Evolutionary conservation across 2,888 invertebrate species (phyloP).

Genomic region (Ypsolopha scabrella): DNA sequence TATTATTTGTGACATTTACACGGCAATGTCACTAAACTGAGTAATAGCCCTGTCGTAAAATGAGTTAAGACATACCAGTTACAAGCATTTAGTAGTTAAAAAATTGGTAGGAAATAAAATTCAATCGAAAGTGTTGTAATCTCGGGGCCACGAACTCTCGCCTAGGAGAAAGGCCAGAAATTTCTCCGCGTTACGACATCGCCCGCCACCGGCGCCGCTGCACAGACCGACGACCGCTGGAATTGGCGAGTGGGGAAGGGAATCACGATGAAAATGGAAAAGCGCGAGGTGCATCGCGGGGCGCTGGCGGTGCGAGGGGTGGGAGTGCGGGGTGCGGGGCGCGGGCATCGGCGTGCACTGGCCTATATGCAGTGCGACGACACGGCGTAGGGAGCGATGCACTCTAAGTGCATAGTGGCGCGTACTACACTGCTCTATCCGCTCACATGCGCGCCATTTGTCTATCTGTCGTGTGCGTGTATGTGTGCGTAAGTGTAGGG

Average conservation of each 20-base stretch:
- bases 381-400: constrained; percentile 69
- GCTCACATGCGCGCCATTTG: constrained; percentile 57
- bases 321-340: constrained; percentile 12
- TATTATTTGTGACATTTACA: neutral
- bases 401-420: constrained; percentile 59
- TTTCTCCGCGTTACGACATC: constrained; percentile 51
- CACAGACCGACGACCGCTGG: constrained; percentile 19
- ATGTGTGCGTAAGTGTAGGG: constrained; percentile 35
- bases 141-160: constrained; percentile 5
- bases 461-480: constrained; percentile 24
- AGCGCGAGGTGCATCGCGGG: constrained; percentile 53
- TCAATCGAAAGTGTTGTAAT: constrained; percentile 21
- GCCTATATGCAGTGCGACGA: constrained; percentile 71
- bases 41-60: neutral
- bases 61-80: neutral
- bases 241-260: constrained; percentile 47
- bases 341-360: constrained; percentile 68
- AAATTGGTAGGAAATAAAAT: constrained; percentile 15
- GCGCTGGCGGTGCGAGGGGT: constrained; percentile 11
- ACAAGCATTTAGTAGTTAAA: too few species aligned
- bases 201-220: constrained; percentile 17
- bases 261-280: constrained; percentile 61
- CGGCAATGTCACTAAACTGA: constrained; percentile 1
- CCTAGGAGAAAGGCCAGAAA: constrained; percentile 49
- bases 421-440: constrained; percentile 37